phyloP scores from a whole-genome alignment of 1,140 invertebrate species.

The Bombus confusus region DNA sequence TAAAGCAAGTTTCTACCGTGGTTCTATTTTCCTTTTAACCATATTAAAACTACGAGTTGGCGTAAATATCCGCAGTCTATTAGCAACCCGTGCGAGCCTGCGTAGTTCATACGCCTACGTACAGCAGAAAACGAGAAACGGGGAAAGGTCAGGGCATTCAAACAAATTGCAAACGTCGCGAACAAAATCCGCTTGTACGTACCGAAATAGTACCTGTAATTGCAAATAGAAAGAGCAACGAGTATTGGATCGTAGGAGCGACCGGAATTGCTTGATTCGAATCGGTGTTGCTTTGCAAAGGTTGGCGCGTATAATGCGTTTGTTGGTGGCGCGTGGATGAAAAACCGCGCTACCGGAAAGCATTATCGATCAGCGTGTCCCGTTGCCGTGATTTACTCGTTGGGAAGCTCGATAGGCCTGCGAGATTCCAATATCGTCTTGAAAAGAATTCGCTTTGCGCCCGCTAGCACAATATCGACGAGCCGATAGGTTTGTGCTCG shows the following conservation, averaged over 20 bases:
- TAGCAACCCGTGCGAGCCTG: too few species aligned
- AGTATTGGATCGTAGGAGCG: not conserved
- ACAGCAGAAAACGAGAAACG: too few species aligned
- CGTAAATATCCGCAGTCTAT: too few species aligned
- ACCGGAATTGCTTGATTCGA: not conserved
- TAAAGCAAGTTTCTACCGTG: too few species aligned
- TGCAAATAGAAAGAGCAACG: not conserved
- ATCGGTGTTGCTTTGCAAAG: conserved; percentile 9
- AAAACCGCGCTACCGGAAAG: conserved; percentile 3
- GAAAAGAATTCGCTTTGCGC: conserved; percentile 32
- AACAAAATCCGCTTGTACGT: not conserved
- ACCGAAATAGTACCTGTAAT: not conserved
- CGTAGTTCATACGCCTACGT: too few species aligned
- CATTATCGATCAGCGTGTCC: conserved; percentile 46
- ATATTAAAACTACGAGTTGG: too few species aligned
- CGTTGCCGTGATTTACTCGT: conserved; percentile 9
- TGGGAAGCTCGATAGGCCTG: conserved; percentile 27
- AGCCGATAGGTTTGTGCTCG: conserved; percentile 1
- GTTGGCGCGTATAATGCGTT: not conserved
- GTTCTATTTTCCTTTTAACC: too few species aligned
- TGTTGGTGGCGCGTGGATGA: conserved; percentile 18
- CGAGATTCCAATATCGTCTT: conserved; percentile 43
- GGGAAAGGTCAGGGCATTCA: too few species aligned
- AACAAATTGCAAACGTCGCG: too few species aligned
- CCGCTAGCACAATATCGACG: not conserved